Percentiles rank a stretch among this genome's conserved stretches.
These are phyloP conservation scores for Xiphophorus couchianus DNA, from an alignment of 2,113 vertebrate genomes.

Conservation along the genomic window DNA sequence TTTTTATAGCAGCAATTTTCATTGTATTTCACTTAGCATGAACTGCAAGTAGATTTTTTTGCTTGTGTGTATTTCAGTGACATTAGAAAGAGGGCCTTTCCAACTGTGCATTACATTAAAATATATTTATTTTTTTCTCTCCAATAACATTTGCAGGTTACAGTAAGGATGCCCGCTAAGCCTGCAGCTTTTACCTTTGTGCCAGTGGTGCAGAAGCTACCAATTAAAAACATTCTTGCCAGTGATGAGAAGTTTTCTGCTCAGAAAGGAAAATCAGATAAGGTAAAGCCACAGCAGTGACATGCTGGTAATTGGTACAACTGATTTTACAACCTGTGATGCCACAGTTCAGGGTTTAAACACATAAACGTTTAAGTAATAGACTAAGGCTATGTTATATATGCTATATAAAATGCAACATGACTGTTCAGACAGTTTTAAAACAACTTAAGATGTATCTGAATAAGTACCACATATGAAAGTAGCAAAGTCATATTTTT, in stretches of 20 bases:
- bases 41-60: background rate
- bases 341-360: background rate
- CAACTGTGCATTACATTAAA: background rate
- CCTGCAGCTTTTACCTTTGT: slow-evolving; percentile 86
- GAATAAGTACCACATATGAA: too few species aligned
- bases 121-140: background rate
- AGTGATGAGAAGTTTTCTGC: slow-evolving; percentile 18
- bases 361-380: too few species aligned
- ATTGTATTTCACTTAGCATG: slow-evolving; percentile 2
- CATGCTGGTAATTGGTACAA: background rate
- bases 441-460: too few species aligned
- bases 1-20: background rate
- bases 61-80: background rate
- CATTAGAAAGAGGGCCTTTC: background rate
- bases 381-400: too few species aligned
- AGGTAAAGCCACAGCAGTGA: slow-evolving; percentile 54
- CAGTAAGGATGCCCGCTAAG: slow-evolving; percentile 63
- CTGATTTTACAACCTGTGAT: background rate
- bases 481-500: too few species aligned
- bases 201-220: slow-evolving; percentile 84
- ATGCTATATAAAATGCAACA: too few species aligned
- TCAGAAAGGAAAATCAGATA: slow-evolving; percentile 26
- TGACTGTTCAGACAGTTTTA: too few species aligned
- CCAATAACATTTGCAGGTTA: slow-evolving; percentile 59
- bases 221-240: slow-evolving; percentile 76